A percentile compares a stretch with the other conserved stretches of the same genome.
phyloP scores from a whole-genome alignment of 2,797 vertebrate genomes.

The Luscinia megarhynchos region DNA sequence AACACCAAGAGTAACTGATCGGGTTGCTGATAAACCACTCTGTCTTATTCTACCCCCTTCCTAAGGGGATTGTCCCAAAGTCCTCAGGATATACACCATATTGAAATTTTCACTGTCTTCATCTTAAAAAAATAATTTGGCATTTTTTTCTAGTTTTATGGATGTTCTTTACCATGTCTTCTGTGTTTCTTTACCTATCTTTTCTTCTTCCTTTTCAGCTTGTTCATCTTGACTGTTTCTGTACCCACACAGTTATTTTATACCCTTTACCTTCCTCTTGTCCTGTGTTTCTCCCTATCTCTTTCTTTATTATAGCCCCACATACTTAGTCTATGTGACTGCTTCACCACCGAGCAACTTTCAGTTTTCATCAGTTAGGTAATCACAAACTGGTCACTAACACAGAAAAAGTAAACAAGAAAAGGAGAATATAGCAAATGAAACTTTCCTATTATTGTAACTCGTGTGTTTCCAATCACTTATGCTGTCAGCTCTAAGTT shows the following conservation, averaged over 20 bases:
- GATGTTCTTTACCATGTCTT: not conserved
- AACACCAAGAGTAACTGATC: not conserved
- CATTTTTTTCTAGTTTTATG: not conserved
- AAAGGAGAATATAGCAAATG: not conserved
- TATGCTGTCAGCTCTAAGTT: not conserved
- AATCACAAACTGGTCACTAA: not conserved
- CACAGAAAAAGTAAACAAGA: not conserved
- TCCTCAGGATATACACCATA: not conserved
- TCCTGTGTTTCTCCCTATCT: not conserved
- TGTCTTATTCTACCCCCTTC: not conserved
- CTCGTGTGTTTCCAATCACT: not conserved
- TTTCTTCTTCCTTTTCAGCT: not conserved
- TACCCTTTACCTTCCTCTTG: not conserved
- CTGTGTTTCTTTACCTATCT: not conserved
- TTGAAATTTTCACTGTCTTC: not conserved
- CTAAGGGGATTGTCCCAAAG: not conserved
- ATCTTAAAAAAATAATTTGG: not conserved
- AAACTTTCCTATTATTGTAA: not conserved
- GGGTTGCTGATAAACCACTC: not conserved
- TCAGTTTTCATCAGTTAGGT: not conserved
- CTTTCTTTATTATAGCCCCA: not conserved
- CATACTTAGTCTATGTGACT: not conserved
- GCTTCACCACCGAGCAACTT: not conserved
- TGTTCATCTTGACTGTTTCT: not conserved
- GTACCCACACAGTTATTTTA: not conserved